Evolutionary conservation across 2,113 vertebrate species (phyloP).

Genomic region (Neogale vison): DNA sequence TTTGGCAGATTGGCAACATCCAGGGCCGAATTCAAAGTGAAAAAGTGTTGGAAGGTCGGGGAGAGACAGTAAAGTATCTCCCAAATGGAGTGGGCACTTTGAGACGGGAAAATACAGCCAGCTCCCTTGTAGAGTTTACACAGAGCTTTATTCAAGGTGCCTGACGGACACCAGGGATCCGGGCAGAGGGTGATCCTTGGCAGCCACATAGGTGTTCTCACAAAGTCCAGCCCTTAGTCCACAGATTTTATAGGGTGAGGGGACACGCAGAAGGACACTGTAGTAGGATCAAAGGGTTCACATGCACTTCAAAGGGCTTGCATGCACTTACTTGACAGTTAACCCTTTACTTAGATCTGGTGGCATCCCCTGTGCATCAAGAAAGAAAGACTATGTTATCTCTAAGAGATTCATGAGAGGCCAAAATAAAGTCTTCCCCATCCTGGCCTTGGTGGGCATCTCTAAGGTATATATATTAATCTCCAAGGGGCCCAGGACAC

Average conservation of each 20-base stretch:
- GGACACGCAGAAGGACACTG: not conserved
- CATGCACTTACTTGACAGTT: not conserved
- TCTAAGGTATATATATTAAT: not conserved
- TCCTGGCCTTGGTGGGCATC: not conserved
- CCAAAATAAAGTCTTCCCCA: not conserved
- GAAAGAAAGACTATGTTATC: not conserved
- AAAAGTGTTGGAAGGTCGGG: not conserved
- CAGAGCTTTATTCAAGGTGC: not conserved
- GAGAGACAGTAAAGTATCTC: not conserved
- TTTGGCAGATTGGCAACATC: not conserved
- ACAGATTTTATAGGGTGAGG: not conserved
- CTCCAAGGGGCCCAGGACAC: not conserved
- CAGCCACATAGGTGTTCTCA: not conserved
- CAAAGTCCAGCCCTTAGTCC: not conserved
- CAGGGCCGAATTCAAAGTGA: not conserved
- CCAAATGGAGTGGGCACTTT: not conserved
- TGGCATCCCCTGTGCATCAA: not conserved
- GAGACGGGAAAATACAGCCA: not conserved
- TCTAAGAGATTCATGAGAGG: not conserved
- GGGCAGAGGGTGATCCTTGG: not conserved
- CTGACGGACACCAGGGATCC: rapidly evolving
- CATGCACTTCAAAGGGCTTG: not conserved
- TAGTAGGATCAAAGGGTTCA: not conserved
- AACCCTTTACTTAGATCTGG: not conserved
- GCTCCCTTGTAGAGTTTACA: not conserved